Conservation (phyloP, 2,113 vertebrate species). For the Dasyornis broadbenti region DNA sequence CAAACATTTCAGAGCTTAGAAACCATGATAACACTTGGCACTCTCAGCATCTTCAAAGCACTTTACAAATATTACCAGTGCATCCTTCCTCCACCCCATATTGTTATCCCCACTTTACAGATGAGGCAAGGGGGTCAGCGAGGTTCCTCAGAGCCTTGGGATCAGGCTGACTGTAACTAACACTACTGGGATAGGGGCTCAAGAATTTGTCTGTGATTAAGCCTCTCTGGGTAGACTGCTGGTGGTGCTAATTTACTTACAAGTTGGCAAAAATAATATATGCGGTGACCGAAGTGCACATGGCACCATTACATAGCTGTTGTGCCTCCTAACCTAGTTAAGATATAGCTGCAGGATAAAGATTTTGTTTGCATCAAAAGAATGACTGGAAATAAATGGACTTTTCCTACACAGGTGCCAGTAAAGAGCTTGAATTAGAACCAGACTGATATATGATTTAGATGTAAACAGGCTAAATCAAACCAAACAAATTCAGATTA, state of each 20-base stretch:
- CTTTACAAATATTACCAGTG: constrained; percentile 24
- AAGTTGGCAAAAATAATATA: not conserved
- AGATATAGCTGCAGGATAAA: constrained; percentile 6
- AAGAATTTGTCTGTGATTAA: constrained; percentile 7
- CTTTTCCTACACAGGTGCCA: not conserved
- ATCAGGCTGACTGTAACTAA: not conserved
- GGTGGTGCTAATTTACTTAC: not conserved
- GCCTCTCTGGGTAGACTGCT: not conserved
- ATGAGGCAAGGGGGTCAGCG: not conserved
- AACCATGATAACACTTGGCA: constrained; percentile 46
- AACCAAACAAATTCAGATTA: constrained; percentile 1
- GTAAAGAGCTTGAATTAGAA: constrained; percentile 24
- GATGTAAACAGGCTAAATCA: constrained; percentile 24
- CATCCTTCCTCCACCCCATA: constrained; percentile 13
- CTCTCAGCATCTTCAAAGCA: constrained; percentile 60
- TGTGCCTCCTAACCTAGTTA: not conserved
- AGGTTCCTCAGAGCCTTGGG: constrained; percentile 7
- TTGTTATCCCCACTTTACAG: constrained; percentile 51
- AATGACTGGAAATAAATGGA: not conserved
- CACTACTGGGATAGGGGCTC: not conserved
- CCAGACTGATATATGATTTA: not conserved
- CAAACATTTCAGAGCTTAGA: constrained; percentile 64
- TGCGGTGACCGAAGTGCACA: not conserved
- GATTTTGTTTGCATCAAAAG: constrained; percentile 9
- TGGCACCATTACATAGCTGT: not conserved